Evolutionary conservation across 2,113 vertebrate species (phyloP).

Genomic region (Petroica traversi): DNA sequence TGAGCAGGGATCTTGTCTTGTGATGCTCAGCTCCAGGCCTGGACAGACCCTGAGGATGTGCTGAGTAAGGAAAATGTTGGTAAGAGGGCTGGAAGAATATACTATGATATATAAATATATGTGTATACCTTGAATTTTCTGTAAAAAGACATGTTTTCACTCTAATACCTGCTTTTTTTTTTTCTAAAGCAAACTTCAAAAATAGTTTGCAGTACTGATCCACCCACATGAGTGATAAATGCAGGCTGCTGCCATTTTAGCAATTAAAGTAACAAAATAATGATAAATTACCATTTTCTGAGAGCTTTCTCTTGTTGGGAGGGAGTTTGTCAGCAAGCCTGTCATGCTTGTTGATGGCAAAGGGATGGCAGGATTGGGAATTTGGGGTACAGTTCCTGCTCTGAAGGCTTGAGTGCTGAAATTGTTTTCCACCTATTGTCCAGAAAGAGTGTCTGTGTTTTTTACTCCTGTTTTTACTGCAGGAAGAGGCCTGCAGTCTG

Average conservation of each 20-base stretch:
- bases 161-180: background rate
- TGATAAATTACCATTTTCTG: background rate
- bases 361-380: background rate
- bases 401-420: background rate
- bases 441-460: background rate
- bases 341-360: background rate
- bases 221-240: background rate
- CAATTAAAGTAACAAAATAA: slow-evolving; percentile 6
- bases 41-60: background rate
- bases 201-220: background rate
- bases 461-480: no score
- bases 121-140: background rate
- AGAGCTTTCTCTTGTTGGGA: background rate
- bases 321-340: background rate
- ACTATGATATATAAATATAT: background rate
- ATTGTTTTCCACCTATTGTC: background rate
- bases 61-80: background rate
- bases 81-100: background rate
- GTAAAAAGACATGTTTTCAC: background rate
- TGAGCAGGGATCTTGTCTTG: background rate
- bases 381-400: background rate
- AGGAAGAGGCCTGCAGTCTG: no score
- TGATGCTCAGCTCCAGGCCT: background rate
- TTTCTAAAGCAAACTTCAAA: background rate
- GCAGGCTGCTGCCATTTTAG: background rate